Percentiles rank a stretch among this genome's conserved stretches.
phyloP scores from a whole-genome alignment of 2,888 invertebrate species.

The Gortyna flavago region DNA sequence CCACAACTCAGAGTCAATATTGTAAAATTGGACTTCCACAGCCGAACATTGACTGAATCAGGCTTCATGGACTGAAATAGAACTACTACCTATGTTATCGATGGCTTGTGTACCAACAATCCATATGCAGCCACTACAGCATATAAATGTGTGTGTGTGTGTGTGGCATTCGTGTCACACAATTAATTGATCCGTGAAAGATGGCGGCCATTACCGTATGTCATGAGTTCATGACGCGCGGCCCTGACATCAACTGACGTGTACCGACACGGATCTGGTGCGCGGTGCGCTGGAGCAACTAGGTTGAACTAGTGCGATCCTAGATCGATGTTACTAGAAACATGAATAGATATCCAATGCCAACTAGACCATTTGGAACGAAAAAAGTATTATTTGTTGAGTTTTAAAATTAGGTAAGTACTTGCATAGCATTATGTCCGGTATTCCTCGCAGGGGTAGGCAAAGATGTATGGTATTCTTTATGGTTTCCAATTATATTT shows the following conservation, averaged over 20 bases:
- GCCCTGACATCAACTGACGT: constrained; percentile 23
- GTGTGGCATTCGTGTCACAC: constrained; percentile 7
- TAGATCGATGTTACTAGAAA: not conserved
- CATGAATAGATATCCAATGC: not conserved
- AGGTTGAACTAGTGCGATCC: constrained; percentile 10
- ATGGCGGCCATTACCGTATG: constrained; percentile 21
- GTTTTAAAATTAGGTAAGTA: not conserved
- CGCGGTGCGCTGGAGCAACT: constrained; percentile 9
- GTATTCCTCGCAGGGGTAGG: not conserved
- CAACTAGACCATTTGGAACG: not conserved
- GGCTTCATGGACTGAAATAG: not conserved
- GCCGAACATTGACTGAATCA: not conserved
- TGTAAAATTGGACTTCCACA: not conserved
- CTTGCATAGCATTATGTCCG: not conserved
- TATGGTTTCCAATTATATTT: too few relatives aligned
- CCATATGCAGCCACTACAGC: not conserved
- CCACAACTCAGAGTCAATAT: too few relatives aligned
- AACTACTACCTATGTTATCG: not conserved
- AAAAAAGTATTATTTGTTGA: not conserved
- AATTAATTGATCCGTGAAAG: constrained; percentile 39
- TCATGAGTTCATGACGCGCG: not conserved
- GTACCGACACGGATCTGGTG: constrained; percentile 15
- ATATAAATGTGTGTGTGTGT: not conserved
- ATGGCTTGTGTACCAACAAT: not conserved
- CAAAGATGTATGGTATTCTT: not conserved